Base-by-base conservation (phyloP, 2,888 invertebrate genomes). In the Orthosia gracilis region DNA sequence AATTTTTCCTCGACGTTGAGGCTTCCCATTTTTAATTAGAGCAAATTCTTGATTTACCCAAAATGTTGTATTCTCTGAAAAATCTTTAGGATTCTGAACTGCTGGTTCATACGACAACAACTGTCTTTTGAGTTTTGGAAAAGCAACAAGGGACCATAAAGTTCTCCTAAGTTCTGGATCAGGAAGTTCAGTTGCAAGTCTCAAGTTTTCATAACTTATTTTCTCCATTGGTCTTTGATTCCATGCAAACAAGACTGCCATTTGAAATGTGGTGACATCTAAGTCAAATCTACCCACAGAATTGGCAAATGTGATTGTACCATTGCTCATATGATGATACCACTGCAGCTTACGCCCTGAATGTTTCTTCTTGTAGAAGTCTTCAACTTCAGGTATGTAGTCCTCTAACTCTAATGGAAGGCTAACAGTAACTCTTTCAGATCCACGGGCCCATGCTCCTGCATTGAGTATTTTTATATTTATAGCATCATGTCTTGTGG, bases 291-390 rank as follows among this genome's bases (percentile, higher is more conserved):
- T 98, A 1, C 99, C 99, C 70, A 98, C 97, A 85, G 98, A 97
- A 93, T 99, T 99, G 0, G 98, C 97, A 96, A 99, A 99, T 40
- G 99, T 99, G 87, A 99, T 99, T 78, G 99, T 99, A 87, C 99
- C 99, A 95, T 99, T 99, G 84, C 99, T 99, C 99, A 99, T 99
- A 91, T 99, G 99, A 96, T 99, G 99, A 94, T 99, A 98, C 99
- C 99, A 99, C 95, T 99, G 99, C 75, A 99, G 96, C 94, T 99
- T 99, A 73, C 99, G 97, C 13, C 99, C 99, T 88, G 98, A 99
- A 96, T 99, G 99, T 94, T 99, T 99, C 91, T 98, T 98, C 93
- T 99, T 98, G 94, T 99, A 99, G 96, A 99, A 99, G 84, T 99
- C 99, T 96, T 99, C 99, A 40, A 99, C 99, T 96, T 99, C 99